Base-by-base conservation (phyloP, 2,888 invertebrate species). In the Meteorus colon region DNA sequence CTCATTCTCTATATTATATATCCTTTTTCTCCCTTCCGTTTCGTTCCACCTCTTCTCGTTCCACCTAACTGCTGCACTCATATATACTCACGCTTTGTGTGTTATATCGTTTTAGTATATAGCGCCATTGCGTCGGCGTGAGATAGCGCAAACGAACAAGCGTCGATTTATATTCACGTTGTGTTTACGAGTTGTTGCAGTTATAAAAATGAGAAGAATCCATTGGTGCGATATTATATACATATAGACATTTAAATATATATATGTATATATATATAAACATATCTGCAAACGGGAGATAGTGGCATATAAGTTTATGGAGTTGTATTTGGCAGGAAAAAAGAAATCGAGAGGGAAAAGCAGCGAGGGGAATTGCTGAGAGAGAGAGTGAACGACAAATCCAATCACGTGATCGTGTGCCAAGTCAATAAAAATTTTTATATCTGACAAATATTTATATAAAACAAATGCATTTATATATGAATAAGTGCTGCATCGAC, bases 151-250 rank as follows among this genome's bases (percentile, higher is more conserved):
- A 77, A 76, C 72, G 77, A 80, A 77, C 78, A 69, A 70, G 37
- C 51, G 55, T 69, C 77, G 80, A 80, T 80, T 81, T 81, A 79
- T 79, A 80, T 80, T 81, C 79, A 80, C 78, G 70, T 74, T 78
- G 79, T 81, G 79, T 81, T 80, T 81, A 79, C 79, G 80, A 80
- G 79, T 79, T 75, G 78, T 70, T 62, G 65, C 59, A 55, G 65
- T 70, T 73, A 65, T 73, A 34, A 73, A 73, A 65, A 71, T 66
- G 41, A 10, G 24, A 55, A 24, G 55, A 70, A 65, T 65, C 37
- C 65, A 55, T 55, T 48, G 48, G 45, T 45, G 45, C 14, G 14
- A 45, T 14, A 45, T 45, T 45, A 45, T 45, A 45, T 45, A 45
- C 29, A 62, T 5, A 24, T 24, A 24, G 24, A 24, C 24, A 51